phyloP scores from a whole-genome alignment of 2,888 invertebrate genomes.

The Oithona nana region DNA sequence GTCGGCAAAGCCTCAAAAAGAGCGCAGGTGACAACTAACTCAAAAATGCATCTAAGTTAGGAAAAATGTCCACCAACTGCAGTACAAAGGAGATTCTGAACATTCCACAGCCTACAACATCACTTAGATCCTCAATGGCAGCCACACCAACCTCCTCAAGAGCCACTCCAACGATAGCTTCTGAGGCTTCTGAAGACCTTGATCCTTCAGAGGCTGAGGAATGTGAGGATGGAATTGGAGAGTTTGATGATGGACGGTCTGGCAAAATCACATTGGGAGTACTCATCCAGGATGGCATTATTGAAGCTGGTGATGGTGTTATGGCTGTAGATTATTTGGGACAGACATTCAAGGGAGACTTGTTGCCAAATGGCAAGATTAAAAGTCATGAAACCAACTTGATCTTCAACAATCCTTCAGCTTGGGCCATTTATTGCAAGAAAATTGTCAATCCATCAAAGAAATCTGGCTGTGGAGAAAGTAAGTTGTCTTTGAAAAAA shows the following conservation, averaged over 20 bases:
- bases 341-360: constrained; percentile 32
- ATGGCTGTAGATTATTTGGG: constrained; percentile 77
- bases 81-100: background rate
- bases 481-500: too few species aligned
- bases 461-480: constrained; percentile 66
- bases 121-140: background rate
- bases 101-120: background rate
- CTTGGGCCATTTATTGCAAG: constrained; percentile 83
- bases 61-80: background rate
- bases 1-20: too few species aligned
- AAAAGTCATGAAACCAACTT: constrained; percentile 70
- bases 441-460: constrained; percentile 75
- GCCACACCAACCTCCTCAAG: background rate
- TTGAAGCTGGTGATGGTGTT: constrained; percentile 58
- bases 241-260: constrained; percentile 7
- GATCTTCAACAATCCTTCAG: constrained; percentile 69
- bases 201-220: background rate
- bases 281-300: constrained; percentile 60
- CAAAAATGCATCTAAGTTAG: too few species aligned
- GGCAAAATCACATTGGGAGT: constrained; percentile 52
- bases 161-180: background rate
- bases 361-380: constrained; percentile 67
- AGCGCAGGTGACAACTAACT: too few species aligned
- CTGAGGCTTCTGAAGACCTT: background rate
- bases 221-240: constrained; percentile 2